Evolutionary conservation across 2,797 vertebrate genomes (phyloP).

Genomic region (Sebastes aleutianus): DNA sequence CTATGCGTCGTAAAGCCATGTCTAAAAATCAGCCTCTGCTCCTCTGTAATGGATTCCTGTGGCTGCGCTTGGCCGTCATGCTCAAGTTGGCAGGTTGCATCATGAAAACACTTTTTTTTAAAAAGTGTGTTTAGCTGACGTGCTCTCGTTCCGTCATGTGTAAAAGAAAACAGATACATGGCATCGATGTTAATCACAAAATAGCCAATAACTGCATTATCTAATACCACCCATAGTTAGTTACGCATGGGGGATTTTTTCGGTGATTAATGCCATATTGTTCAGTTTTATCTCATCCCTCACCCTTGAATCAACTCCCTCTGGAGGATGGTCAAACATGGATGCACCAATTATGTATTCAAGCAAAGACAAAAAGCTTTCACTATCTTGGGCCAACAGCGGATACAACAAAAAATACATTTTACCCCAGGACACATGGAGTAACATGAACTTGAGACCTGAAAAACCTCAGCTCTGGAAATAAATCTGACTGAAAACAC

Average conservation of each 20-base stretch:
- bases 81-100: constrained; percentile 56
- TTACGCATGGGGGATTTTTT: constrained; percentile 23
- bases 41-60: constrained; percentile 64
- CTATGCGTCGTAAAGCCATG: constrained; percentile 18
- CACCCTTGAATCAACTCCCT: constrained; percentile 24
- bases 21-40: constrained; percentile 59
- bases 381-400: neutral
- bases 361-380: constrained; percentile 3
- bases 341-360: constrained; percentile 11
- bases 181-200: constrained; percentile 12
- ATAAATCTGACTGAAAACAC: neutral
- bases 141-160: constrained; percentile 24
- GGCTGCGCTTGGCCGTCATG: constrained; percentile 64
- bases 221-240: constrained; percentile 3
- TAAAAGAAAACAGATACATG: constrained; percentile 60
- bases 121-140: constrained; percentile 32
- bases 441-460: neutral
- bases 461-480: neutral
- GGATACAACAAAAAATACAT: neutral
- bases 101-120: constrained; percentile 28
- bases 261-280: constrained; percentile 35
- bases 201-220: constrained; percentile 7
- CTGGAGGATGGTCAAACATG: neutral
- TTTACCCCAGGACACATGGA: neutral
- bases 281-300: constrained; percentile 22